phyloP scores from a whole-genome alignment of 2,888 invertebrate species.

The Troides aeacus region DNA sequence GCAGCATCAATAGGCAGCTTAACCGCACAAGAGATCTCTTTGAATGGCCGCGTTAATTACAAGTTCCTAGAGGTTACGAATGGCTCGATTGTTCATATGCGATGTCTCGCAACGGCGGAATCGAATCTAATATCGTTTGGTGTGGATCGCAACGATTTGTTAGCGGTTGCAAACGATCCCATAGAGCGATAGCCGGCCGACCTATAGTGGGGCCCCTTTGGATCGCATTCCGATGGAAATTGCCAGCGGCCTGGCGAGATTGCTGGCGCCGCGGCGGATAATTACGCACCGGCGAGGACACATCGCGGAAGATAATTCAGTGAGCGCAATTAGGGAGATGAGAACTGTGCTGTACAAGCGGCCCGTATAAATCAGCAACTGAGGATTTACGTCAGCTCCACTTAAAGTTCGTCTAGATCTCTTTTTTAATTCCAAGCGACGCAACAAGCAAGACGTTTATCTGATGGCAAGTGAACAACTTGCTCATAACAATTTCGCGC shows the following conservation, averaged over 20 bases:
- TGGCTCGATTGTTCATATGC: slow-evolving; percentile 21
- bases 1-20: not conserved
- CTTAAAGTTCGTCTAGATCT: too few relatives aligned
- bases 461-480: too few relatives aligned
- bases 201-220: slow-evolving; percentile 37
- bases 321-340: slow-evolving; percentile 64
- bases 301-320: slow-evolving; percentile 72
- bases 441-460: too few relatives aligned
- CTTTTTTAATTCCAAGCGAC: too few relatives aligned
- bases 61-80: slow-evolving; percentile 20
- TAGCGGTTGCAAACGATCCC: slow-evolving; percentile 39
- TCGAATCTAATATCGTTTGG: slow-evolving; percentile 17
- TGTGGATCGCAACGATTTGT: slow-evolving; percentile 47
- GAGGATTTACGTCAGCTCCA: too few relatives aligned
- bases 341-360: slow-evolving; percentile 45
- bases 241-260: slow-evolving; percentile 57
- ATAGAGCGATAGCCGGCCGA: slow-evolving; percentile 46
- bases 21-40: slow-evolving; percentile 7
- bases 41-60: slow-evolving; percentile 20
- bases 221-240: slow-evolving; percentile 66
- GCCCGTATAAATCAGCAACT: not conserved
- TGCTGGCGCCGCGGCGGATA: slow-evolving; percentile 68
- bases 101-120: slow-evolving; percentile 20
- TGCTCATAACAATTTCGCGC: too few relatives aligned
- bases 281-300: slow-evolving; percentile 68